Base-by-base conservation (phyloP, 2,797 vertebrate species). In the Acanthiza pusilla region DNA sequence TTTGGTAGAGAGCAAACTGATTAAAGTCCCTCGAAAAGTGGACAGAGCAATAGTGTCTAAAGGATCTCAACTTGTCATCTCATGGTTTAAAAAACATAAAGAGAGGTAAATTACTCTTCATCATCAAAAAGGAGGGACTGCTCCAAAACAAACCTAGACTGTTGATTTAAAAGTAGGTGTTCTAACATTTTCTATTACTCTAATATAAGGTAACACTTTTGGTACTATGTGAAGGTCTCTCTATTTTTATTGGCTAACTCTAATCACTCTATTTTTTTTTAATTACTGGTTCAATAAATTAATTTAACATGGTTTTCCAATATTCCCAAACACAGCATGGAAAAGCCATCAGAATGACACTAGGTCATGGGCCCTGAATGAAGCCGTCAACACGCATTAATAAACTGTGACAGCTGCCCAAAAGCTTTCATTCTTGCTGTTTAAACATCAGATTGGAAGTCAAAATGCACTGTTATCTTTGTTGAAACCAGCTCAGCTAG, bases 331-430 rank as follows among this genome's bases (percentile, higher is more conserved):
- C 85, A 90, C 88, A 96, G 95, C 66, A 96, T 51, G 85, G 94
- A 97, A 97, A 97, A 97, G 85, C 58, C 75, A 96, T 95, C 93
- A 95, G 76, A 91, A 95, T 1, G 22, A 92, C 53, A 91, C 94
- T 88, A 96, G 97, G 97, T 98, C 97, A 98, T 92, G 71, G 86
- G 88, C 77, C 94, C 91, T 98, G 98, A 99, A 98, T 98, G 98
- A 98, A 98, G 98, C 97, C 94, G 34, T 97, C 98, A 98, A 97
- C 97, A 98, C 97, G 94, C 97, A 97, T 98, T 99, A 99, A 99
- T 97, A 96, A 97, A 97, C 97, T 96, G 67, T 97, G 98, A 99
- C 98, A 99, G 98, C 97, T 98, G 94, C 78, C 98, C 98, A 98
- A 98, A 98, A 97, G 96, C 97, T 97, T 97, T 98, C 96, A 98